Conservation (phyloP, 2,888 invertebrate species). For the Tetrapedia diversipes region DNA sequence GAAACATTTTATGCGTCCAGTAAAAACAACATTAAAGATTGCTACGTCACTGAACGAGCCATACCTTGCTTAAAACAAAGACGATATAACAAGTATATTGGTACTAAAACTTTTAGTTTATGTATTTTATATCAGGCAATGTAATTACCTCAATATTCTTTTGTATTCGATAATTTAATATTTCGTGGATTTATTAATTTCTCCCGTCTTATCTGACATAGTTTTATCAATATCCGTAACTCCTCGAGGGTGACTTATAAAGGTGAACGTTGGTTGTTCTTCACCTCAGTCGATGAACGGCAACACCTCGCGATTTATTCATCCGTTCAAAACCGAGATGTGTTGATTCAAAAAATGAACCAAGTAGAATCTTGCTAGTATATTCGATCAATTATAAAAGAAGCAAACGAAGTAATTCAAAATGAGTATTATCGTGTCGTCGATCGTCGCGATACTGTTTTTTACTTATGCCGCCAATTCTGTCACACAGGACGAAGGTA, state of each 20-base stretch:
- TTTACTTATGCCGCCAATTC: constrained; percentile 18
- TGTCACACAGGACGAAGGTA: constrained; percentile 53
- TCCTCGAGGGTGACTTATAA: constrained; percentile 81
- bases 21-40: no score
- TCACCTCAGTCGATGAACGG: constrained; percentile 75
- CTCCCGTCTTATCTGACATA: constrained; percentile 5
- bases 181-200: background rate
- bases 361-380: background rate
- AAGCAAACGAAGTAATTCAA: constrained; percentile 3
- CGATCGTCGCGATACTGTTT: constrained; percentile 35
- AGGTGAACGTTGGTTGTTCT: constrained; percentile 76
- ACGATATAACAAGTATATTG: no score
- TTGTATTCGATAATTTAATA: background rate
- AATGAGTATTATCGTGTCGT: constrained; percentile 43
- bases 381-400: background rate
- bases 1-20: no score
- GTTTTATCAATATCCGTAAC: constrained; percentile 33
- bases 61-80: no score
- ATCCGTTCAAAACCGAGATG: constrained; percentile 5
- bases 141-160: no score
- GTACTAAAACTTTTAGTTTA: no score
- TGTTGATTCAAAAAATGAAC: background rate
- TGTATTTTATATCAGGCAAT: no score
- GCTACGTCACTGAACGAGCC: no score
- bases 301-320: constrained; percentile 30